Percentiles rank a stretch among this genome's conserved stretches.
Evolutionary conservation across 2,797 vertebrate genomes (phyloP).

Genomic region (Margarornis squamiger): DNA sequence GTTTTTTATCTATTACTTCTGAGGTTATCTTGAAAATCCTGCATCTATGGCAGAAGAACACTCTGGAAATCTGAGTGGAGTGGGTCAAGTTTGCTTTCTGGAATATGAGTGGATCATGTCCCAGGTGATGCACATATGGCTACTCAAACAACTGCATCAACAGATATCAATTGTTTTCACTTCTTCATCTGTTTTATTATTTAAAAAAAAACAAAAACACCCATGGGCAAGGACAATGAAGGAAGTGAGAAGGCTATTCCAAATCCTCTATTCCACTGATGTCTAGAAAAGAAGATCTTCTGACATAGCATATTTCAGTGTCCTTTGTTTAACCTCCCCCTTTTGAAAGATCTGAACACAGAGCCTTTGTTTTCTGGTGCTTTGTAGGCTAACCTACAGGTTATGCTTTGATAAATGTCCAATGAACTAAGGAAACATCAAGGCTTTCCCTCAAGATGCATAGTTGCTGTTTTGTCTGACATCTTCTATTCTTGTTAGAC

Average conservation of each 20-base stretch:
- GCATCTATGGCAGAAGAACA: background rate
- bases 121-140: conserved; percentile 34
- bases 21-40: background rate
- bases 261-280: conserved; percentile 45
- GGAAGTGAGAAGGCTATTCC: conserved; percentile 8
- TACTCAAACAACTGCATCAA: background rate
- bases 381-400: conserved; percentile 58
- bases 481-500: conserved; percentile 27
- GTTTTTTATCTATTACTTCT: background rate
- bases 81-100: background rate
- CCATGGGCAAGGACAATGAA: conserved; percentile 2
- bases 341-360: conserved; percentile 31
- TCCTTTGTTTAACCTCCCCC: conserved; percentile 60
- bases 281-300: conserved; percentile 45
- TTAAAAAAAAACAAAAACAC: background rate
- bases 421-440: conserved; percentile 43
- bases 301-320: conserved; percentile 36
- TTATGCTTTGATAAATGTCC: conserved; percentile 67
- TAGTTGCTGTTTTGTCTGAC: conserved; percentile 38
- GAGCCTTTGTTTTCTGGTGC: conserved; percentile 47
- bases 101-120: background rate
- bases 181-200: background rate
- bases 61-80: background rate
- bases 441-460: background rate
- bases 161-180: background rate